phyloP scores from a whole-genome alignment of 2,888 invertebrate genomes.

The Polia nebulosa region DNA sequence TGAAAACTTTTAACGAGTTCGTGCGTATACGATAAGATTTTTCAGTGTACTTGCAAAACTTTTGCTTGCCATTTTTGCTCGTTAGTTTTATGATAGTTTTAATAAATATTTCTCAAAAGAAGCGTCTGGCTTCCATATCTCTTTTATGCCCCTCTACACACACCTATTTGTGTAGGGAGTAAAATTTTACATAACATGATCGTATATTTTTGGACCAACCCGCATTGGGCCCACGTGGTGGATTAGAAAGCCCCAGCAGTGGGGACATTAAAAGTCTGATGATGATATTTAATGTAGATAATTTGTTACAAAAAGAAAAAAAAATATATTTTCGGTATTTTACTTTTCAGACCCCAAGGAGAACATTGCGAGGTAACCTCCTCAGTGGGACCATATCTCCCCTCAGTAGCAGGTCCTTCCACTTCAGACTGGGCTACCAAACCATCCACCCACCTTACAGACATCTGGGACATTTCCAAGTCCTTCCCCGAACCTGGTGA shows the following conservation, averaged over 20 bases:
- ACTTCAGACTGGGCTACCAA: slow-evolving; percentile 70
- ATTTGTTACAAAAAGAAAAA: too few species aligned
- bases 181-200: too few species aligned
- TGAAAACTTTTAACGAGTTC: slow-evolving; percentile 51
- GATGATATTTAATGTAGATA: too few species aligned
- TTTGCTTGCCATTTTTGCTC: too few species aligned
- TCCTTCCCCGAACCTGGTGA: slow-evolving; percentile 66
- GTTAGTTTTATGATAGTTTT: background rate
- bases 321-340: too few species aligned
- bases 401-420: slow-evolving; percentile 68
- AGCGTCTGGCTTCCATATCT: too few species aligned
- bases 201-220: too few species aligned
- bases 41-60: too few species aligned
- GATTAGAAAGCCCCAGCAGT: too few species aligned
- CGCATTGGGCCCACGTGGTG: too few species aligned
- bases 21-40: too few species aligned
- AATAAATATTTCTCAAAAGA: background rate
- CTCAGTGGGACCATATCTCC: slow-evolving; percentile 81
- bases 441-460: slow-evolving; percentile 37
- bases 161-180: background rate
- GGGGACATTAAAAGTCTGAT: too few species aligned
- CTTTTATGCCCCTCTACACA: background rate
- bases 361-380: slow-evolving; percentile 86
- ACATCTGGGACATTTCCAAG: slow-evolving; percentile 71
- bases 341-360: slow-evolving; percentile 69